Base-by-base conservation (phyloP, 2,888 invertebrate species). In the Horisme vitalbata region DNA sequence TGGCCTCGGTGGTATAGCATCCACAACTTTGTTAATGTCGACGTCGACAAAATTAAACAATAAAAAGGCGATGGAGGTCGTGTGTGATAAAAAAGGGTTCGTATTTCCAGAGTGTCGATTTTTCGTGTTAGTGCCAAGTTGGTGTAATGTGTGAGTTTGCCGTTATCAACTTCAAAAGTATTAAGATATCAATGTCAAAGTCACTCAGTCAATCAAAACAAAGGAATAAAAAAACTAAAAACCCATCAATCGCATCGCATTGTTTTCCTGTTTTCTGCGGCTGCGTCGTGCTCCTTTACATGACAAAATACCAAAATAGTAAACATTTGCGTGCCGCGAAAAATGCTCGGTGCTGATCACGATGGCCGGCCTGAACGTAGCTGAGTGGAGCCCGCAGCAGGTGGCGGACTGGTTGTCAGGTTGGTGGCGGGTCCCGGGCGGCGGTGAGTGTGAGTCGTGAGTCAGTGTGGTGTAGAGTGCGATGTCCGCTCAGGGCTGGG, bases 401-500 rank as follows among this genome's bases (percentile, higher is more conserved):
- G 96, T 97, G 63, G 95, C 95, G 59, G 96, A 96, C 76, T 97
- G 97, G 97, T 83, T 97, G 61, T 94, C 95, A 93, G 97, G 97
- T 96, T 85, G 51, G 68, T 68, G 24, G 23, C 26, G 56, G 57
- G 43, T 18, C 5, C 52, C 46, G 35, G 52, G 34, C 11, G 39
- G 45, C 41, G 30, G 37, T 41, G 49, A 20, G 32, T 57, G 61
- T 74, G 75, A 75, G 61, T 75, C 74, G 74, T 55, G 37, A 34
- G 28, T 10, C 10, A 11, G 11, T 20, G 18, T 33, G 41, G 30
- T 10, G 28, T 10, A 20, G 15, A 14, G 57, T 63, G 33, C 32
- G 56, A 50, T 60, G 65, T 18, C 18, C 6, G 64, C 63, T 56
- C 69, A 96, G 96, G 96, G 63, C 83, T 97, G 69, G 96, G 95